phyloP scores from a whole-genome alignment of 2,113 vertebrate genomes.

The Hirundichthys speculiger region DNA sequence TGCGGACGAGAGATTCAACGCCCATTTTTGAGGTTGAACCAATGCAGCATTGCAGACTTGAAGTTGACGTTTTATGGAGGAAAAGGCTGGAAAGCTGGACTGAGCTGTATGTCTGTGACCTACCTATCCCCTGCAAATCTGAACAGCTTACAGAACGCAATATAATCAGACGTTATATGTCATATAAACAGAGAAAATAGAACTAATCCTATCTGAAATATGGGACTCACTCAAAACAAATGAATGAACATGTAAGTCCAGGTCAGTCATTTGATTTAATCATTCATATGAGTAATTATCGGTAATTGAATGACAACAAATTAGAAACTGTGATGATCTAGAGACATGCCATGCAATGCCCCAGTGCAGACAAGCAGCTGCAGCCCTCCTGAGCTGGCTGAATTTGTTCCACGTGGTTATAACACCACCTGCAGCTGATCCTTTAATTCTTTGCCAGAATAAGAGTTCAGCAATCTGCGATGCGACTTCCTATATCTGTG shows the following conservation, averaged over 20 bases:
- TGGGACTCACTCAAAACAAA: background rate
- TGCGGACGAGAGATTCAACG: too few relatives aligned
- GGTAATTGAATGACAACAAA: background rate
- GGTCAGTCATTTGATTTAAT: constrained; percentile 31
- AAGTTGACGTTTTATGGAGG: too few relatives aligned
- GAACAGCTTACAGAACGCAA: too few relatives aligned
- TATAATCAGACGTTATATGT: too few relatives aligned
- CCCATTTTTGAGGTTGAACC: too few relatives aligned
- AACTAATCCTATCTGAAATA: background rate
- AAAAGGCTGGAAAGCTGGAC: too few relatives aligned
- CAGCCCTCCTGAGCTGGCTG: constrained; percentile 3
- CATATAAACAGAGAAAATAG: too few relatives aligned
- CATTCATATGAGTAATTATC: constrained; percentile 8
- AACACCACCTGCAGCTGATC: constrained; percentile 8
- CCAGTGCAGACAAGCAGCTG: constrained; percentile 15
- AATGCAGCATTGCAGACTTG: too few relatives aligned
- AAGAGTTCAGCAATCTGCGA: constrained; percentile 22
- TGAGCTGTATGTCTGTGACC: too few relatives aligned
- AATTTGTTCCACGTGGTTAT: constrained; percentile 10
- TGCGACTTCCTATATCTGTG: constrained; percentile 10
- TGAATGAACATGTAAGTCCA: background rate
- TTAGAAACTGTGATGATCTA: background rate
- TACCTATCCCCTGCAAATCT: too few relatives aligned
- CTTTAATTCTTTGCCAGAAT: constrained; percentile 22
- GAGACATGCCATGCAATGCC: constrained; percentile 12